A percentile compares a stretch with the other conserved stretches of the same genome.
Evolutionary conservation across 2,888 invertebrate species (phyloP).

Genomic region (Ichneumoninae sp.): DNA sequence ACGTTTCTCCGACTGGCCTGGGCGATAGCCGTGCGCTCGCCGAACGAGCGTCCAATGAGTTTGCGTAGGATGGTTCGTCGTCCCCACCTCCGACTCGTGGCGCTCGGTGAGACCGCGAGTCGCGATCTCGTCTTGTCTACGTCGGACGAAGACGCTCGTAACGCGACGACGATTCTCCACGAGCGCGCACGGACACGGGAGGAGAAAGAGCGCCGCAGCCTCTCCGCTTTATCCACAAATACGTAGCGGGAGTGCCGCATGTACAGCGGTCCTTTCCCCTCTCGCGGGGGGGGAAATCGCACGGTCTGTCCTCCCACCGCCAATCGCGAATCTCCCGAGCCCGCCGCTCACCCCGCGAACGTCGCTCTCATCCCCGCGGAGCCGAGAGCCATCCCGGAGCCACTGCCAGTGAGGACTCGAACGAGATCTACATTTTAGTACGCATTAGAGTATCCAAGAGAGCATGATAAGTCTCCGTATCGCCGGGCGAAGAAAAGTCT

Average conservation of each 20-base stretch:
- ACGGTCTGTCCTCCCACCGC: slow-evolving; percentile 24
- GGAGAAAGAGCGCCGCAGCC: background rate
- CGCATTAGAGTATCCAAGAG: slow-evolving; percentile 74
- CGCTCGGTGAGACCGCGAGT: slow-evolving; percentile 40
- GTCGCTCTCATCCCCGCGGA: slow-evolving; percentile 50
- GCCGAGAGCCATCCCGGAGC: slow-evolving; percentile 11
- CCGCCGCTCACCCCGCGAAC: slow-evolving; percentile 55
- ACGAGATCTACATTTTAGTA: slow-evolving; percentile 80
- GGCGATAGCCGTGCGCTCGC: background rate
- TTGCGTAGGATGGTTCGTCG: slow-evolving; percentile 65
- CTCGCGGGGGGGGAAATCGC: slow-evolving; percentile 13
- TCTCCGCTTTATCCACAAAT: slow-evolving; percentile 9
- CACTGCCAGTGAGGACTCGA: slow-evolving; percentile 71
- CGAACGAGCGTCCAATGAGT: slow-evolving; percentile 64
- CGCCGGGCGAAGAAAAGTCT: slow-evolving; percentile 42
- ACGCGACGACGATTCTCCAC: slow-evolving; percentile 24
- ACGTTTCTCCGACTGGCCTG: slow-evolving; percentile 5
- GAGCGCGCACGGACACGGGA: background rate
- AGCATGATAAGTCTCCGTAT: slow-evolving; percentile 75
- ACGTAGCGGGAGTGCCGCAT: slow-evolving; percentile 29
- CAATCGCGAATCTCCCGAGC: slow-evolving; percentile 19
- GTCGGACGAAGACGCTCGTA: background rate
- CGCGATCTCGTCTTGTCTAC: slow-evolving; percentile 29
- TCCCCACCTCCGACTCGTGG: slow-evolving; percentile 43
- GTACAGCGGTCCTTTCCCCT: slow-evolving; percentile 48